Conservation (phyloP, 2,113 vertebrate genomes). For the Jacana jacana region DNA sequence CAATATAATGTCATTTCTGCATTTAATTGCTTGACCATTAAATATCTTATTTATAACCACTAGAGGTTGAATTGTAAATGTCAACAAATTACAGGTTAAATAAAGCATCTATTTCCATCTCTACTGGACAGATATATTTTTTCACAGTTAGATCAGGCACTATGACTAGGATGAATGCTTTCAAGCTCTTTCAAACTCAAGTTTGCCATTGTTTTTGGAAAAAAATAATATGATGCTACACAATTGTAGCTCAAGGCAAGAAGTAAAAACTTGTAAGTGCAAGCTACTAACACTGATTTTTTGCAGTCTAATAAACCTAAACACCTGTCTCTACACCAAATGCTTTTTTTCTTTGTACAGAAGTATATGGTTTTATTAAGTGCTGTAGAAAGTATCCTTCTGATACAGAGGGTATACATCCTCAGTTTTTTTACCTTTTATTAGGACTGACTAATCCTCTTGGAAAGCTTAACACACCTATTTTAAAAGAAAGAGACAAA, state of each 20-base stretch:
- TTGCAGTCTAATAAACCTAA: not conserved
- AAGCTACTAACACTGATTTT: not conserved
- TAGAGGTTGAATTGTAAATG: not conserved
- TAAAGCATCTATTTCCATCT: not conserved
- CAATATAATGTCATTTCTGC: not conserved
- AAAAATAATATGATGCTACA: not conserved
- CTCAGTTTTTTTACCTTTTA: not conserved
- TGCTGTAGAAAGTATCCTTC: not conserved
- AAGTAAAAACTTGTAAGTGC: not conserved
- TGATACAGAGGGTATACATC: not conserved
- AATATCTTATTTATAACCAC: not conserved
- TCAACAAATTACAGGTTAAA: not conserved
- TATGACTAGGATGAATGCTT: not conserved
- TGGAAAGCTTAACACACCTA: not conserved
- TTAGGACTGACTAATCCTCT: not conserved
- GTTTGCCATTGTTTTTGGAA: not conserved
- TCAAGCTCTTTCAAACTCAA: not conserved
- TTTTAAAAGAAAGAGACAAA: not conserved
- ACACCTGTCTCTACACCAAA: rapidly evolving
- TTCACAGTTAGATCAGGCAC: not conserved
- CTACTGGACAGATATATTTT: not conserved
- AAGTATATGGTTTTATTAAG: not conserved
- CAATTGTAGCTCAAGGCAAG: not conserved
- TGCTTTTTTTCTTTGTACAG: not conserved
- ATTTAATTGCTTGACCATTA: not conserved